A percentile compares a stretch with the other conserved stretches of the same genome.
Conservation (phyloP, 1,140 invertebrate genomes). For the Euwallacea fornicatus region DNA sequence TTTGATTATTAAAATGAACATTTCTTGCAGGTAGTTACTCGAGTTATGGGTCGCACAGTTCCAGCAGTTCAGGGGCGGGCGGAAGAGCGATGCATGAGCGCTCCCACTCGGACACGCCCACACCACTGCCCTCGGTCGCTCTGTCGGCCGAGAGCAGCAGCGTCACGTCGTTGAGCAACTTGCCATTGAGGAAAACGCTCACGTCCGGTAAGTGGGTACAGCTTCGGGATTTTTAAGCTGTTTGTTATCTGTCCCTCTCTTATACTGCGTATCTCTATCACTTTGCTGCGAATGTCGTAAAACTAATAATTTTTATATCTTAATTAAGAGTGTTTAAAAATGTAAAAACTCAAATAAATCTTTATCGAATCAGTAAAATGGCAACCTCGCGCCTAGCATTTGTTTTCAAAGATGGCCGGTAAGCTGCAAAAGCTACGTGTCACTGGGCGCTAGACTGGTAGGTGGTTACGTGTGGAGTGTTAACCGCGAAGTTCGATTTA, state of each 20-base stretch:
- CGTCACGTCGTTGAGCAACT: conserved; percentile 88
- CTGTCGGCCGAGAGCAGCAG: conserved; percentile 93
- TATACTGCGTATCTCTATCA: neutral
- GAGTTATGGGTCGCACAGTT: conserved; percentile 52
- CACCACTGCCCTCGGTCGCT: conserved; percentile 82
- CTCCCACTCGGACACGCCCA: conserved; percentile 87
- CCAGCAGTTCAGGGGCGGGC: conserved; percentile 48
- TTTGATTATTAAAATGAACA: neutral
- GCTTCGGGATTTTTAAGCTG: too few species aligned
- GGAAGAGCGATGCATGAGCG: conserved; percentile 74
- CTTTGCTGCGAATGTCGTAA: too few species aligned
- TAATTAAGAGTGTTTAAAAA: too few species aligned
- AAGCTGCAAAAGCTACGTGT: too few species aligned
- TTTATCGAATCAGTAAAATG: too few species aligned
- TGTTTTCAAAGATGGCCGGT: too few species aligned
- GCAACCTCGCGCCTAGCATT: too few species aligned
- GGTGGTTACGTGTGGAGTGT: too few species aligned
- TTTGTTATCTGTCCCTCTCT: neutral
- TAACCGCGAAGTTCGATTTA: too few species aligned
- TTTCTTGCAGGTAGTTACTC: conserved; percentile 49
- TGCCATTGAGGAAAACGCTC: conserved; percentile 83
- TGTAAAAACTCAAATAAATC: too few species aligned
- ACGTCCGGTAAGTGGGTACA: conserved; percentile 68
- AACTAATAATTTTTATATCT: too few species aligned
- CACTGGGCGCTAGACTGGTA: too few species aligned